Percentiles rank a stretch among this genome's conserved stretches.
Conservation (phyloP, 2,888 invertebrate species). For the Odontomyia ornata region DNA sequence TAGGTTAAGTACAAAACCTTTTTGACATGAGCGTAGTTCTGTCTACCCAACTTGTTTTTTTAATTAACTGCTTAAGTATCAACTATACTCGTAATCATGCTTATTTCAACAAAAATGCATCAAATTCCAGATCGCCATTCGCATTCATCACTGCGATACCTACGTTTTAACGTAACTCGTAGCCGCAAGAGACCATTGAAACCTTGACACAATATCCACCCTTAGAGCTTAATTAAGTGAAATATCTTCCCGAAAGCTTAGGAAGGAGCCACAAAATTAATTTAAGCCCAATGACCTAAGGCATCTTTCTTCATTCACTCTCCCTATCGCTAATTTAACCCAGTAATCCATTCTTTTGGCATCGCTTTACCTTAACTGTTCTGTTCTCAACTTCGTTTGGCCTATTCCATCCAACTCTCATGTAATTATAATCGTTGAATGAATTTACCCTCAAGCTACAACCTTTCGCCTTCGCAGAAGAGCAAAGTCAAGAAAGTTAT, state of each 20-base stretch:
- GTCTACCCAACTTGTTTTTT: no score
- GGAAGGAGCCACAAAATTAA: slow-evolving; percentile 18
- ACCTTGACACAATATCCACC: background rate
- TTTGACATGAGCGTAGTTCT: no score
- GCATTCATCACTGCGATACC: no score
- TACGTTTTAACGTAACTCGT: no score
- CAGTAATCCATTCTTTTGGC: background rate
- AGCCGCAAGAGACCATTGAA: background rate
- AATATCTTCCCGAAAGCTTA: background rate
- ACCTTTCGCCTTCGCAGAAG: background rate
- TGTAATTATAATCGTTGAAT: slow-evolving; percentile 24
- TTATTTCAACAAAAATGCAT: no score
- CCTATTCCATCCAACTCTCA: background rate
- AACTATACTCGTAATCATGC: no score
- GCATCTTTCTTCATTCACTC: background rate
- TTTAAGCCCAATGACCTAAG: slow-evolving; percentile 15
- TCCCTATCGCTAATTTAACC: background rate
- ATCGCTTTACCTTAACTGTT: background rate
- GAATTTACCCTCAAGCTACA: background rate
- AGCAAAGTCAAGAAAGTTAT: background rate
- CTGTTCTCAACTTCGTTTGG: background rate
- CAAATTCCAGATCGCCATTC: no score
- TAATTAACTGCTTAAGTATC: no score
- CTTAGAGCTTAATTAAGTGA: slow-evolving; percentile 10
- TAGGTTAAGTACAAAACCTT: no score